Evolutionary conservation across 2,888 invertebrate species (phyloP).

Genomic region (Hyppa rectilinea): DNA sequence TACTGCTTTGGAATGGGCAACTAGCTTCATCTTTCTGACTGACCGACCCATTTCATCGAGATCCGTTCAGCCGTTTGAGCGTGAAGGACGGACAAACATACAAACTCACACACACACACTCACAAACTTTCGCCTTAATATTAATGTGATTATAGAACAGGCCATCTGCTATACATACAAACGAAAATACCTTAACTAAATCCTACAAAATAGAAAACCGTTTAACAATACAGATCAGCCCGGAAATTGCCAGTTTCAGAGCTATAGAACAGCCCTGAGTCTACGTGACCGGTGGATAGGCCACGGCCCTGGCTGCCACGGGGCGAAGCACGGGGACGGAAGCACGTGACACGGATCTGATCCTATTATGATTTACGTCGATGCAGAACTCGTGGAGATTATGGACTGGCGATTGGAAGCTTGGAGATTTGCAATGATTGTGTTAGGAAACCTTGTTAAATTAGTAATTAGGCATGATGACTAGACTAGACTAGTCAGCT

Average conservation of each 20-base stretch:
- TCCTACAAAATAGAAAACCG: neutral
- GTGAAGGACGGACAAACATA: no score
- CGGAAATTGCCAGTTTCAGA: slow-evolving; percentile 38
- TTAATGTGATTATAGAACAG: no score
- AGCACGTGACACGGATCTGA: slow-evolving; percentile 60
- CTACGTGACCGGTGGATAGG: slow-evolving; percentile 53
- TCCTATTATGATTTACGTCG: slow-evolving; percentile 65
- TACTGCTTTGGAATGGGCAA: no score
- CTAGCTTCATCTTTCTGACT: no score
- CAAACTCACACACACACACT: no score
- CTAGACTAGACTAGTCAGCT: no score
- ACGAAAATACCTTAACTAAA: no score
- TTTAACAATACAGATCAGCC: slow-evolving; percentile 16
- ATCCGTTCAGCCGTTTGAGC: no score
- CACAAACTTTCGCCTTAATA: no score
- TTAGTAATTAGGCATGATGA: no score
- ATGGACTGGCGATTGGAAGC: slow-evolving; percentile 11
- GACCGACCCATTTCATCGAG: no score
- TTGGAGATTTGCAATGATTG: slow-evolving; percentile 5
- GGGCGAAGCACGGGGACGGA: slow-evolving; percentile 60
- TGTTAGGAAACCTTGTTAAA: neutral
- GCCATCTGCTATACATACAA: no score
- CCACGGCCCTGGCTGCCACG: slow-evolving; percentile 47
- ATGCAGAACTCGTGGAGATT: slow-evolving; percentile 38
- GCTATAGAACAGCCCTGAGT: slow-evolving; percentile 26